Evolutionary conservation across 2,888 invertebrate species (phyloP), one percentile per base, ranked within the genome.

Genomic region (Crioceris asparagi): DNA sequence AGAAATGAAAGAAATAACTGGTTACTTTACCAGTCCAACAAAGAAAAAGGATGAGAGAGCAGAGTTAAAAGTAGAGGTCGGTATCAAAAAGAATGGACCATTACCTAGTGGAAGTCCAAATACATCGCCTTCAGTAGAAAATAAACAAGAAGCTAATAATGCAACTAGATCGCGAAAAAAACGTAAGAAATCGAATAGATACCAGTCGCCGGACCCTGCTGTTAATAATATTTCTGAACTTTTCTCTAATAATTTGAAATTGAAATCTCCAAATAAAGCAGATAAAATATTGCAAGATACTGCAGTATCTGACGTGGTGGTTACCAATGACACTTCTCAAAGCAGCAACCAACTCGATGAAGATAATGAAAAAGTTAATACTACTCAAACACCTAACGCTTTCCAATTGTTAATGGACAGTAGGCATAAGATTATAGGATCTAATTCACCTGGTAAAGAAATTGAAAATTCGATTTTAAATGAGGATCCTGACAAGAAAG

Each of bases 371-470:
- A 19, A 17, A 10, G 4, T 21, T 23, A 29, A 15, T 21, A 11
- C 18, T 12, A 15, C 17, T 17, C 14, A n/a, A 15, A 34, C 25
- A 14, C 37, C 27, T 17, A 66, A 79, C 68, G 79, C 75, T 21
- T 80, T 80, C 58, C 66, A 75, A 51, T 55, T 79, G 18, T 66
- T 80, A 65, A 80, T 80, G 80, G 74, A 74, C 45, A 74, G 74
- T 12, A 67, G 78, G 44, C 72, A 75, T 53, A 77, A 75, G 55
- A 67, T 68, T 32, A 70, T 79, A 43, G 79, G 79, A 2, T 60
- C 62, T 15, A 80, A 79, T 61, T 72, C 75, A 16, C 71, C 72
- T 6, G 79, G 79, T 0, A 75, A 74, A 61, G 69, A 69, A 31
- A 61, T 56, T 49, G 45, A 57, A 40, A 47, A 37, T 59, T 62